Percentiles rank a stretch among this genome's conserved stretches.
These are phyloP conservation scores for Urosaurus nigricauda DNA, from an alignment of 2,797 vertebrate species.

Conservation along the genomic window DNA sequence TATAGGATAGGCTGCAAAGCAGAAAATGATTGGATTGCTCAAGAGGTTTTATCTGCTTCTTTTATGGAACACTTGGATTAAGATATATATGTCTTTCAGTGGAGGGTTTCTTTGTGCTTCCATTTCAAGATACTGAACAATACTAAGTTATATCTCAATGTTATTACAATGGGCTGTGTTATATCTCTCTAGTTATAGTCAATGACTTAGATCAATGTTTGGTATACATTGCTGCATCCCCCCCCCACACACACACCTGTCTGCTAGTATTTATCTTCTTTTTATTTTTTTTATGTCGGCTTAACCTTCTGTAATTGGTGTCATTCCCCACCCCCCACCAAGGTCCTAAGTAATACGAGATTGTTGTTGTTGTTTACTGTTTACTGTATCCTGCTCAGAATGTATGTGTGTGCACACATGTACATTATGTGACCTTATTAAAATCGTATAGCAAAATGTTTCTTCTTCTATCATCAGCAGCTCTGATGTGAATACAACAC, in stretches of 20 bases:
- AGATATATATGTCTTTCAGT: slow-evolving; percentile 2
- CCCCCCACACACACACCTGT: neutral
- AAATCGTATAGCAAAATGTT: neutral
- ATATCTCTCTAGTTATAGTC: slow-evolving; percentile 2
- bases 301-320: neutral
- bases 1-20: neutral
- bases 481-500: neutral
- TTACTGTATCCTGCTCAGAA: neutral
- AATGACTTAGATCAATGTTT: slow-evolving; percentile 22
- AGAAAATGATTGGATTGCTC: neutral
- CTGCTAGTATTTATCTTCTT: neutral
- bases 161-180: slow-evolving; percentile 19
- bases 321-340: neutral
- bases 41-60: slow-evolving; percentile 9
- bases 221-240: neutral
- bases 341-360: slow-evolving; percentile 8
- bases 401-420: neutral
- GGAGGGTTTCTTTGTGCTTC: neutral
- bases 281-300: slow-evolving; percentile 11
- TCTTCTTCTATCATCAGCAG: neutral
- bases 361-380: neutral
- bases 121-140: slow-evolving; percentile 12
- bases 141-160: slow-evolving; percentile 9
- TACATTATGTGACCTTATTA: neutral
- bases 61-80: slow-evolving; percentile 22